Base-by-base conservation (phyloP, 2,113 vertebrate genomes). In the Phyllopteryx taeniolatus region DNA sequence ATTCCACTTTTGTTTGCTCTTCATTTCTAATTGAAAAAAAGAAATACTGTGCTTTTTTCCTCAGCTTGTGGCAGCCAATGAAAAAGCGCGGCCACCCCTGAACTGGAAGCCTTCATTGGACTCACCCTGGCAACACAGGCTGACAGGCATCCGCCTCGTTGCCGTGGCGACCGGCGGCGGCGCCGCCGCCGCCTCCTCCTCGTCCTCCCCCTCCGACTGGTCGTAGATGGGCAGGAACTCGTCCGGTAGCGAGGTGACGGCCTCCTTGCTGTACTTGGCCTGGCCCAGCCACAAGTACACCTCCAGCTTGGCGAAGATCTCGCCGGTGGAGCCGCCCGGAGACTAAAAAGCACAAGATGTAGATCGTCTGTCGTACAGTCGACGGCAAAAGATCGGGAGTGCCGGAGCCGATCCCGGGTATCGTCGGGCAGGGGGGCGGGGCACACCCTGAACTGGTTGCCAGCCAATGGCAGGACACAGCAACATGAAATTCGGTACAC, bases 231-330 rank as follows among this genome's bases (percentile, higher is more conserved):
- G 92, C 59, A 85, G 84, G 83, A 96, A 96, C 57, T 98, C 95
- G 4, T 87, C 88, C 2, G 96, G 95, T 68, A 99, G 83, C 42
- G 89, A 93, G 0, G 56, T 83, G 60, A 89, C 90, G 69, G 90
- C 94, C 81, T 94, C 95, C 83, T 96, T 98, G 0, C 84, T 87
- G 19, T 96, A 95, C 70, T 95, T 98, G 68, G 89, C 91, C 51
- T 93, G 74, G n/a, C 96, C 96, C 1, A 98, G 92, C 96, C 98
- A 97, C 88, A 98, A 82, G 76, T 96, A 96, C 54, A 96, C 86
- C 89, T 99, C 96, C 67, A 98, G 84, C 80, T 99, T 98, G 42
- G 94, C 95, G 83, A 94, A 97, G 79, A 96, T 91, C 82, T 96
- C 93, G 8, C 94, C 93, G 2, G 90, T 80, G 43, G 92, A 82